These are phyloP conservation scores for Drosophila setosimentum DNA, from an alignment of 2,888 invertebrate species.

Conservation along the genomic window DNA sequence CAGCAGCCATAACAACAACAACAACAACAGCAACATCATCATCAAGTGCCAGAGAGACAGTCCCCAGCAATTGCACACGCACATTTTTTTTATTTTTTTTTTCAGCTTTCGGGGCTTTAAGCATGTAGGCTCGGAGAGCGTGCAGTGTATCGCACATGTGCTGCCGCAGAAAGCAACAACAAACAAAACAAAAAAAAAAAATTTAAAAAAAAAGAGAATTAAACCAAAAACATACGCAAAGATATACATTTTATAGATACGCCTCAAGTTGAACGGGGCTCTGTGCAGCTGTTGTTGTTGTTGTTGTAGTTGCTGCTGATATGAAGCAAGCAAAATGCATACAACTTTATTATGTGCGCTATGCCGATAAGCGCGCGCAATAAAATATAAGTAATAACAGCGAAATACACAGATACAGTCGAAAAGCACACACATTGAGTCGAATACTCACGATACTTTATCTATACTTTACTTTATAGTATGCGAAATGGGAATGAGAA, in stretches of 20 bases:
- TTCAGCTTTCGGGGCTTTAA: constrained; percentile 45
- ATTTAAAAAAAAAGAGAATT: constrained; percentile 1
- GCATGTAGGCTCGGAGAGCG: constrained; percentile 9
- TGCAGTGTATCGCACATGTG: constrained; percentile 40
- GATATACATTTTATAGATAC: constrained; percentile 61
- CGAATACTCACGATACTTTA: constrained; percentile 37
- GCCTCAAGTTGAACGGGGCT: constrained; percentile 33
- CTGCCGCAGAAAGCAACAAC: background rate
- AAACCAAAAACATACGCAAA: constrained; percentile 46
- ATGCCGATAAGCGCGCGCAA: constrained; percentile 61
- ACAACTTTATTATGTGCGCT: constrained; percentile 62
- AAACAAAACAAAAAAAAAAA: background rate
- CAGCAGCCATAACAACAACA: constrained; percentile 13
- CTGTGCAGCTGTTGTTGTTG: constrained; percentile 22
- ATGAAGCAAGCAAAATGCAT: constrained; percentile 67
- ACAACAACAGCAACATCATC: constrained; percentile 42
- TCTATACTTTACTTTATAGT: constrained; percentile 67
- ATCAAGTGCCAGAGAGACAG: constrained; percentile 45
- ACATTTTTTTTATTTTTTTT: constrained; percentile 43
- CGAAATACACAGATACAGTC: constrained; percentile 33
- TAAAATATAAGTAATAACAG: constrained; percentile 39
- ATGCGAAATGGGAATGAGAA: constrained; percentile 35
- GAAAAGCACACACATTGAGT: constrained; percentile 9
- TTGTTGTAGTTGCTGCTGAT: constrained; percentile 37
- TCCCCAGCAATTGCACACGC: constrained; percentile 60